These are phyloP conservation scores for Alligator mississippiensis DNA, from an alignment of 2,113 vertebrate genomes.

Conservation along the genomic window DNA sequence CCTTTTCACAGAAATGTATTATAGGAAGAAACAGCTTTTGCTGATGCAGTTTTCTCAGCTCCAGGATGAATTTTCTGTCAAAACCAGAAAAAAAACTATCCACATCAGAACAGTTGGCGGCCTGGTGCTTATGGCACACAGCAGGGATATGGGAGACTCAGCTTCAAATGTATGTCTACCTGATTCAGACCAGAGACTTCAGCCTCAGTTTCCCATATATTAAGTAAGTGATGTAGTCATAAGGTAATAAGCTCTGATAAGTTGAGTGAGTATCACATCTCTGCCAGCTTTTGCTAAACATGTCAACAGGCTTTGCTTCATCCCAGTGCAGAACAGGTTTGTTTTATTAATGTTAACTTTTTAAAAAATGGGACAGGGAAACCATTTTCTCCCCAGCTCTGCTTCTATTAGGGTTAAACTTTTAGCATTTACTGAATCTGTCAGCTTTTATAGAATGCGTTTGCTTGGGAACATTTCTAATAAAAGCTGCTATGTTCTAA, in stretches of 20 bases:
- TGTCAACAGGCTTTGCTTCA: rapidly evolving
- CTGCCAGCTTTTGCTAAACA: background rate
- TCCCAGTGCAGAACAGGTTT: background rate
- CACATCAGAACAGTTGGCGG: background rate
- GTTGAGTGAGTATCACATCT: background rate
- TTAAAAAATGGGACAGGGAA: background rate
- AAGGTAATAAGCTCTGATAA: background rate
- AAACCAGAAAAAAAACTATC: background rate
- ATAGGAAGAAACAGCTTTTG: background rate
- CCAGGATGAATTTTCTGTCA: background rate
- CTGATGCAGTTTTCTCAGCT: background rate
- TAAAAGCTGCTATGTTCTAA: background rate
- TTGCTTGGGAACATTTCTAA: background rate
- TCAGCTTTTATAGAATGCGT: background rate
- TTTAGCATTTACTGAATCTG: background rate
- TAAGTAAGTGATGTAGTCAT: too few species aligned
- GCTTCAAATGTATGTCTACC: background rate
- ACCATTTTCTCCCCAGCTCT: background rate
- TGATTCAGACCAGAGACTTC: background rate
- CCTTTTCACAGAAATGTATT: rapidly evolving
- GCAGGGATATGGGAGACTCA: rapidly evolving
- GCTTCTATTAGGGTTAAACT: background rate
- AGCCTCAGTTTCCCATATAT: background rate
- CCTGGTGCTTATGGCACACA: rapidly evolving
- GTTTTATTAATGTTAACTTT: rapidly evolving